phyloP scores from a whole-genome alignment of 2,888 invertebrate genomes.

The Chrysolina oricalcia region DNA sequence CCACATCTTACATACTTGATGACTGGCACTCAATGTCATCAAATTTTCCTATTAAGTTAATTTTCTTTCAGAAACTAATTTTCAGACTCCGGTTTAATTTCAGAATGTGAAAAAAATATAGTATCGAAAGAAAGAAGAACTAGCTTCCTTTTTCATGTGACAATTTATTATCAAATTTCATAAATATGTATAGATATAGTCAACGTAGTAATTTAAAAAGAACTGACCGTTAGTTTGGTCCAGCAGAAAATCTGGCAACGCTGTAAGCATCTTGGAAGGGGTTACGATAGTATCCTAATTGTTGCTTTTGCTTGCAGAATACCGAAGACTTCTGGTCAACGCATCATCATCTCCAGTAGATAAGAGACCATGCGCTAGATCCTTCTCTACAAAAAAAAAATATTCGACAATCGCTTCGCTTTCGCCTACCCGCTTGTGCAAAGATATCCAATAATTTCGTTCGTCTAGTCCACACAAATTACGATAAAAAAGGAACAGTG shows the following conservation, averaged over 20 bases:
- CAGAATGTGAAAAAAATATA: no score
- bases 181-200: not conserved
- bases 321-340: constrained; percentile 61
- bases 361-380: constrained; percentile 71
- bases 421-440: constrained; percentile 70
- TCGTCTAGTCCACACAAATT: constrained; percentile 54
- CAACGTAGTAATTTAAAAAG: not conserved
- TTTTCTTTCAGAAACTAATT: no score
- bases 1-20: no score
- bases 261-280: constrained; percentile 26
- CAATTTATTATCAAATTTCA: not conserved
- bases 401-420: constrained; percentile 70
- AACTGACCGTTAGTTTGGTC: not conserved
- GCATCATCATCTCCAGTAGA: constrained; percentile 64
- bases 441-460: constrained; percentile 52
- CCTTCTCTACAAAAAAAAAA: constrained; percentile 47
- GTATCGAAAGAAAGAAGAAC: no score
- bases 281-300: constrained; percentile 53
- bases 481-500: constrained; percentile 53
- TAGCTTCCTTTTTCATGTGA: no score
- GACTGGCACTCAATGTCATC: no score
- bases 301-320: constrained; percentile 64
- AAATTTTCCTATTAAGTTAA: no score
- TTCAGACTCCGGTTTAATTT: no score
- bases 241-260: constrained; percentile 13